Base-by-base conservation (phyloP, 2,113 vertebrate genomes). In the Ovis canadensis region DNA sequence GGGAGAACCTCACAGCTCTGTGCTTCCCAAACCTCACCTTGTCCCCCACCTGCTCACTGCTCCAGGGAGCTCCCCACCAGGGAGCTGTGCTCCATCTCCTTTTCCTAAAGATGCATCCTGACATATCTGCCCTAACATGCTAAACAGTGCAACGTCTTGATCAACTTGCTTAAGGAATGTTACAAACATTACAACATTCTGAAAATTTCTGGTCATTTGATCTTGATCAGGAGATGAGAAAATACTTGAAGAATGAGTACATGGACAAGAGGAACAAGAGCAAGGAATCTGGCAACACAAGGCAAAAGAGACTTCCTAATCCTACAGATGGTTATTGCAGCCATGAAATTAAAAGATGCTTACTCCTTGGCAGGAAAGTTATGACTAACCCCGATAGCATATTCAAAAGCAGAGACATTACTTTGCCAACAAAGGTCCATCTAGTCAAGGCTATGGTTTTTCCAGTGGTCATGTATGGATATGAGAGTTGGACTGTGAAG, bases 91-190 rank as follows among this genome's bases (percentile, higher is more conserved):
- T 95, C 29, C 88, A 43, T 97, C 97, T 74, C 83, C 98, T 74
- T 74, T 25, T 99, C 98, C 96, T 98, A 97, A 99, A 97, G 99
- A 99, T 99, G 99, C 99, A 99, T 98, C 98, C 99, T 92, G 99
- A 99, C 97, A 98, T 99, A 97, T 99, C 99, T 43, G 99, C 99
- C 99, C 98, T 99, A 99, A 94, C 99, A 99, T 98, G 99, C 99
- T 2, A 99, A 99, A 40, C 99, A 99, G 98, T 99, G 99, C 98
- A 99, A 99, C 97, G 93, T 98, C 90, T 57, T 99, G 91, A 99
- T 99, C 97, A 98, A 96, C 67, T 98, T 98, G 80, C 99, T 99
- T 95, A 99, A 98, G 98, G 98, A 99, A 88, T 99, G 99, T 97
- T 99, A 99, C 98, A 98, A 96, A 57, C 99, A 99, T 98, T 21